A percentile compares a stretch with the other conserved stretches of the same genome.
These are phyloP conservation scores for Martes martes DNA, from an alignment of 2,113 vertebrate genomes.

Conservation along the genomic window DNA sequence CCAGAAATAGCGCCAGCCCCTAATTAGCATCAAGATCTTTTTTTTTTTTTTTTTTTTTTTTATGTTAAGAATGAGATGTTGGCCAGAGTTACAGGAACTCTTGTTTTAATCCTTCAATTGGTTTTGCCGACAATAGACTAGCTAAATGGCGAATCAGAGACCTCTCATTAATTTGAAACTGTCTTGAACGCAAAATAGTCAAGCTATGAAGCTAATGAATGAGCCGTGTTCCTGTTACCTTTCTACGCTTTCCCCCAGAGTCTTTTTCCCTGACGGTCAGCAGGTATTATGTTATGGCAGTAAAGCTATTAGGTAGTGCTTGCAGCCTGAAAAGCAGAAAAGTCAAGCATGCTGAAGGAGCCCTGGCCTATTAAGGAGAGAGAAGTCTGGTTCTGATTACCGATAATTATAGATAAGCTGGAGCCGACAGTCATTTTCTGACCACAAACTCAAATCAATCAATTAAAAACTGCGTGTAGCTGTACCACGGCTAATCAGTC, in stretches of 20 bases:
- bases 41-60: conserved; percentile 58
- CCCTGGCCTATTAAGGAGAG: conserved; percentile 76
- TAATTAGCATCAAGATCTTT: conserved; percentile 51
- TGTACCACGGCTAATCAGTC: conserved; percentile 82
- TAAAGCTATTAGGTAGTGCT: conserved; percentile 51
- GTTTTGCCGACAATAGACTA: conserved; percentile 9
- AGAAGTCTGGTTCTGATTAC: conserved; percentile 85
- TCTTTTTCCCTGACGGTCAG: neutral
- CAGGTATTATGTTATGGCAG: conserved; percentile 44
- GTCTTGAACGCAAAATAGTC: conserved; percentile 36
- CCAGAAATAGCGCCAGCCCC: neutral
- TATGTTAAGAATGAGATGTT: conserved; percentile 3
- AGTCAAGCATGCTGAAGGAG: conserved; percentile 67
- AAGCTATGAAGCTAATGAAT: conserved; percentile 29
- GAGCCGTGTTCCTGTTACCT: neutral
- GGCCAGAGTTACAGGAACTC: conserved; percentile 22
- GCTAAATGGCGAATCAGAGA: conserved; percentile 22
- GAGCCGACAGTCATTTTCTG: conserved; percentile 86
- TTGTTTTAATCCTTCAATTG: conserved; percentile 47
- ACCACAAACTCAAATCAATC: conserved; percentile 87
- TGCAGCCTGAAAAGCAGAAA: conserved; percentile 69
- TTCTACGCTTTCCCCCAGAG: neutral
- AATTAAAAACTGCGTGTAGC: conserved; percentile 84
- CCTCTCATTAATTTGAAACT: conserved; percentile 39
- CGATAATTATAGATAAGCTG: conserved; percentile 88